Conservation (phyloP, 2,113 vertebrate genomes). For the Oreochromis tanganicae region DNA sequence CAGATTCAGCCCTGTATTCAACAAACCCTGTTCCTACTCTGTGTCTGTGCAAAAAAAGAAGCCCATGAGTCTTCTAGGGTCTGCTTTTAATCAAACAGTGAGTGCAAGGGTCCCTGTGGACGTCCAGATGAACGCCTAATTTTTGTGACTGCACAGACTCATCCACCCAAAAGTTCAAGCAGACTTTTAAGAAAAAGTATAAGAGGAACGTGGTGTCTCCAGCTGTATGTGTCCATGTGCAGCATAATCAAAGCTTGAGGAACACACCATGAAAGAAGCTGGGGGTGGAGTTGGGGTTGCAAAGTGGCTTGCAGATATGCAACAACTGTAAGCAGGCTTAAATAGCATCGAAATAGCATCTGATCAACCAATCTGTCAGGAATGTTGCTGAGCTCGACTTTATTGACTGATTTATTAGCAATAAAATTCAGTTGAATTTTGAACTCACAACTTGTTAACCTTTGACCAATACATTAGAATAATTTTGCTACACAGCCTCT, state of each 20-base stretch:
- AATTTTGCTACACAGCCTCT: not conserved
- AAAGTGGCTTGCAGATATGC: not conserved
- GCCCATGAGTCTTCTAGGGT: not conserved
- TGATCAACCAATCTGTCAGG: not conserved
- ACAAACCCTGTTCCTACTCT: not conserved
- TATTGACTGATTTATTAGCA: too few species aligned
- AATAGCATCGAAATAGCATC: not conserved
- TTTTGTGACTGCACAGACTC: not conserved
- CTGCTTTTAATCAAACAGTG: not conserved
- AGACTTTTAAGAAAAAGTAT: not conserved
- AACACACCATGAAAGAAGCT: not conserved
- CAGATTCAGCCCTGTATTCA: not conserved
- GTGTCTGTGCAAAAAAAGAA: not conserved
- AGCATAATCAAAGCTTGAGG: not conserved
- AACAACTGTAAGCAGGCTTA: not conserved
- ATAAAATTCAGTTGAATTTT: not conserved
- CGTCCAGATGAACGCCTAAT: not conserved
- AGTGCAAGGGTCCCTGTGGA: not conserved
- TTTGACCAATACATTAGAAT: not conserved
- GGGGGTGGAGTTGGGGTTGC: not conserved
- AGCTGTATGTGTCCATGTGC: not conserved
- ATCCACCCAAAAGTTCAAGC: not conserved
- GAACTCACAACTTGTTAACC: fast-evolving
- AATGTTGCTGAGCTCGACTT: not conserved
- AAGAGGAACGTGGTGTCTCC: not conserved